Percentiles rank a stretch among this genome's conserved stretches.
These are phyloP conservation scores for Pantherophis alleghaniensis DNA, from an alignment of 2,797 vertebrate genomes.

Conservation along the genomic window DNA sequence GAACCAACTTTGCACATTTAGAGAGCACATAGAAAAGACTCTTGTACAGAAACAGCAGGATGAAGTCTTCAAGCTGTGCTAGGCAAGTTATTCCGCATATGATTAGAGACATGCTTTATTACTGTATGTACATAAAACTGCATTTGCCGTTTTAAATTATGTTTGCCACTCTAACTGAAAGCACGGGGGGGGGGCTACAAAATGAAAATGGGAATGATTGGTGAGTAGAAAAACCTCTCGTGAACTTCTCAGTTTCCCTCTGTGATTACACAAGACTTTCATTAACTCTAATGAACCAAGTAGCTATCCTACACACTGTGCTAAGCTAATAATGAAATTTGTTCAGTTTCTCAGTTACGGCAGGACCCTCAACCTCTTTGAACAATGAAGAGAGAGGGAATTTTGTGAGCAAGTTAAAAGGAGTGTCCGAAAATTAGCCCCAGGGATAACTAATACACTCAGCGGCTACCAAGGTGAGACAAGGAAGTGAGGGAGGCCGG, in stretches of 20 bases:
- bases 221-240: too few species aligned
- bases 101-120: background rate
- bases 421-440: background rate
- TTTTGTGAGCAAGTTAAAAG: background rate
- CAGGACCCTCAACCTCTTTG: background rate
- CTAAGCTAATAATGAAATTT: background rate
- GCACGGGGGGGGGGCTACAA: too few species aligned
- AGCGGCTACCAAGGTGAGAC: background rate
- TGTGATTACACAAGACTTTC: background rate
- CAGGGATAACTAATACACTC: background rate
- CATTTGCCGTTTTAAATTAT: background rate
- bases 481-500: background rate
- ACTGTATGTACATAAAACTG: background rate
- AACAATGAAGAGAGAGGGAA: background rate
- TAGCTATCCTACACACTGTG: background rate
- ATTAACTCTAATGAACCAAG: background rate
- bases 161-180: background rate
- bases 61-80: background rate
- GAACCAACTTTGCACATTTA: background rate
- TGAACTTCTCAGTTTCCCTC: background rate
- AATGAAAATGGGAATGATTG: background rate
- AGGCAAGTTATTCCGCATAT: background rate
- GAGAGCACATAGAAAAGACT: background rate
- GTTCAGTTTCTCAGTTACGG: background rate
- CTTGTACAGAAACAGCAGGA: background rate